Percentiles rank a stretch among this genome's conserved stretches.
Conservation (phyloP, 2,797 vertebrate genomes). For the Furcifer pardalis region DNA sequence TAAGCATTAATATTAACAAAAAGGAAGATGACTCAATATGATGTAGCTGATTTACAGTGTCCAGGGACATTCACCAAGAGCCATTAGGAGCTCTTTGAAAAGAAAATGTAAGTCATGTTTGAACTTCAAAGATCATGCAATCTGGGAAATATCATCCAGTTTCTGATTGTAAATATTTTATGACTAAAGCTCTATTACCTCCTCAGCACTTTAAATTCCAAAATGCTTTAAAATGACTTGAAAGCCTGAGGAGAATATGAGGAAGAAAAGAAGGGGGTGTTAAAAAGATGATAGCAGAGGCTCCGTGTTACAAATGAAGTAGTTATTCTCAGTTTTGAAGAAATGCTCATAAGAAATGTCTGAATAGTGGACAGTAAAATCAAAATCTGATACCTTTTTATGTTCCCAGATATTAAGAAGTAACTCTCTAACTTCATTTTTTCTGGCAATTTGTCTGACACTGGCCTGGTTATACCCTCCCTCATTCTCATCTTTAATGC, state of each 20-base stretch:
- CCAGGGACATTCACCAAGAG: constrained; percentile 20
- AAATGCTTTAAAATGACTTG: constrained; percentile 41
- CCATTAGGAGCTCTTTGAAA: constrained; percentile 60
- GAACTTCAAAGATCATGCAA: constrained; percentile 61
- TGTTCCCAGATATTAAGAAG: no score
- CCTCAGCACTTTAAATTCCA: constrained; percentile 50
- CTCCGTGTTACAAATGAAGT: constrained; percentile 52
- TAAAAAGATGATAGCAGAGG: constrained; percentile 7
- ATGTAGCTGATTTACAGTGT: constrained; percentile 23
- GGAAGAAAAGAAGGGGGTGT: neutral
- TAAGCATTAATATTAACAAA: constrained; percentile 10
- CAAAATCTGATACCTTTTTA: neutral
- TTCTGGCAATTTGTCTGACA: neutral
- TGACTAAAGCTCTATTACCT: constrained; percentile 48
- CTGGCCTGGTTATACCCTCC: no score
- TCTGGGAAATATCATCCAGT: constrained; percentile 52
- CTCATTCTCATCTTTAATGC: neutral
- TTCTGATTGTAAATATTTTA: constrained; percentile 63
- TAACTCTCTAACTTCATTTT: neutral
- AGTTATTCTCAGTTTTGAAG: constrained; percentile 30
- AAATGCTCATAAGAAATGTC: constrained; percentile 36
- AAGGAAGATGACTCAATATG: constrained; percentile 18
- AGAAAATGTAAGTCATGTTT: constrained; percentile 57
- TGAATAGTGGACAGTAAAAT: neutral
- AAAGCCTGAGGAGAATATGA: constrained; percentile 38